Conservation (phyloP, 2,797 vertebrate species). For the Phataginus tricuspis region DNA sequence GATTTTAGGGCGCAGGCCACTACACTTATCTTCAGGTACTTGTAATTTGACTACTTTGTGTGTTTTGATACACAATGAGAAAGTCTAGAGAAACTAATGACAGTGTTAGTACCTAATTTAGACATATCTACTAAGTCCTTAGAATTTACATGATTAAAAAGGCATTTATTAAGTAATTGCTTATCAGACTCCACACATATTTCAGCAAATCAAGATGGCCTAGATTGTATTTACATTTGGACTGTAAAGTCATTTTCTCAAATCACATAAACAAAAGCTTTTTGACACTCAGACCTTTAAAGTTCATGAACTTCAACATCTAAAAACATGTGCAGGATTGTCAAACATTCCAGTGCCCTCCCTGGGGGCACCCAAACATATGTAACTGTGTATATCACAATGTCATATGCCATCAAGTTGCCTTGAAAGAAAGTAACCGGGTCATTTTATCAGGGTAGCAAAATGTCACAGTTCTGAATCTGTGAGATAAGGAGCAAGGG, state of each 20-base stretch:
- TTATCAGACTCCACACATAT: neutral
- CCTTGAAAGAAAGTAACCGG: constrained; percentile 50
- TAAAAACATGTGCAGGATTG: constrained; percentile 63
- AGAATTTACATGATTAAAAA: neutral
- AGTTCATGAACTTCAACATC: constrained; percentile 79
- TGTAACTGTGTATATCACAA: constrained; percentile 52
- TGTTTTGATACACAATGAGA: neutral
- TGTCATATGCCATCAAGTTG: constrained; percentile 55
- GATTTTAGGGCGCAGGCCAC: neutral
- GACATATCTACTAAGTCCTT: neutral
- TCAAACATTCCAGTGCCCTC: constrained; percentile 67
- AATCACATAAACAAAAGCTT: constrained; percentile 61
- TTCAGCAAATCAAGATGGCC: constrained; percentile 43
- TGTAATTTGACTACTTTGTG: neutral
- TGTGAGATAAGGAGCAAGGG: neutral
- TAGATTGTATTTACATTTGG: constrained; percentile 62
- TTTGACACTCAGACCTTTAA: constrained; percentile 72
- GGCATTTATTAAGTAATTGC: neutral
- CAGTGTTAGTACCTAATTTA: neutral
- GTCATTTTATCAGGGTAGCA: constrained; percentile 31
- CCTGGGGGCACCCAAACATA: constrained; percentile 54
- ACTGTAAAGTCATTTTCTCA: constrained; percentile 45
- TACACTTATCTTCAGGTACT: constrained; percentile 17
- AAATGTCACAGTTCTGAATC: constrained; percentile 5
- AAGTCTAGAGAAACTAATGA: neutral